Evolutionary conservation across 2,888 invertebrate species (phyloP), one percentile per base, ranked within the genome.

Genomic region (Tanytarsus gracilentus): DNA sequence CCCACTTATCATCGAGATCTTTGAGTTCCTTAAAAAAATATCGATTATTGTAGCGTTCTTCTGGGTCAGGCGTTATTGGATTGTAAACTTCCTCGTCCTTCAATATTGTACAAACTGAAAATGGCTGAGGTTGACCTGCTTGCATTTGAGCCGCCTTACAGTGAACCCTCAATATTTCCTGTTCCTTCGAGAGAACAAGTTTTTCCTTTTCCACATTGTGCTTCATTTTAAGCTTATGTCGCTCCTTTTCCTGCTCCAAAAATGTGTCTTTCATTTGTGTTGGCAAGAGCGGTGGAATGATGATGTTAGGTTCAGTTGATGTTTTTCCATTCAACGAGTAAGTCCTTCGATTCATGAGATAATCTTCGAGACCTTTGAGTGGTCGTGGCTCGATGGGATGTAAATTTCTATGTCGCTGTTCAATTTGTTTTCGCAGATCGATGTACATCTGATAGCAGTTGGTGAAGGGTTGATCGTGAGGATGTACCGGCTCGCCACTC

Each of bases 1-100:
- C 95, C 93, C 95, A 97, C 72, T 97, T 97, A 69, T 97, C 96
- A 71, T 94, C 94, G 0, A 96, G 93, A 73, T 97, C 97, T 74
- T 96, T 95, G 36, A 96, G 76, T 96, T 96, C 97, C 61, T 94
- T 93, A 62, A 95, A 78, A 71, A 97, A 90, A 63, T 95, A 81
- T 26, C 97, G 79, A 25, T 95, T 96, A 75, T 95, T 80, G 66
- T 87, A 86, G 68, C 92, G 93, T 70, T 93, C 92, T 68, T 93
- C 93, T 71, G 93, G 92, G 69, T 94, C 93, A 0, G 92, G 90
- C 1, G 93, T 92, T 48, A 91, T 82, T 49, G 91, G 80, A 71
- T 95, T 96, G 73, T 96, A 97, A n/a, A 96, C 90, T 72, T 97
- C 96, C 69, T 88, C 88, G 70, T 97, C 96, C 64, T 90, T 86